Evolutionary conservation across 1,140 invertebrate species (phyloP).

Genomic region (Aphaenogaster rudis): DNA sequence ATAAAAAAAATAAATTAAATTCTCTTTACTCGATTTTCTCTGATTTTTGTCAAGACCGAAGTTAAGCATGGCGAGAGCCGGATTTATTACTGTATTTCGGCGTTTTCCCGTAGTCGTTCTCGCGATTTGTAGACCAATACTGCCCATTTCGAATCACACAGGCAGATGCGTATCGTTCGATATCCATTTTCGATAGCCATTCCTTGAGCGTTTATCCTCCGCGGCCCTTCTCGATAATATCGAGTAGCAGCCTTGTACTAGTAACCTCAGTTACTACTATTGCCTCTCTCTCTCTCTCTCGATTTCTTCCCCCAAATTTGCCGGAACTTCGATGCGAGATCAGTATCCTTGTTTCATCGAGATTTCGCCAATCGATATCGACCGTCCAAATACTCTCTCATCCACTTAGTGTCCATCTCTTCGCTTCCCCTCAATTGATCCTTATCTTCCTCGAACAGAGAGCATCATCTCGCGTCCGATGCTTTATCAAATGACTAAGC

Average conservation of each 20-base stretch:
- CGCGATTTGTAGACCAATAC: constrained; percentile 25
- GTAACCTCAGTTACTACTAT: constrained; percentile 14
- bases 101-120: background rate
- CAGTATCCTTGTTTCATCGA: constrained; percentile 39
- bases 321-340: constrained; percentile 49
- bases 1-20: constrained; percentile 30
- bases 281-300: background rate
- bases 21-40: constrained; percentile 14
- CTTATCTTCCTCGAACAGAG: constrained; percentile 4
- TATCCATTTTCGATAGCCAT: constrained; percentile 24
- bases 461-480: constrained; percentile 3
- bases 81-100: constrained; percentile 10
- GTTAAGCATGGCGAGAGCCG: background rate
- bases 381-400: constrained; percentile 13
- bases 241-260: constrained; percentile 18
- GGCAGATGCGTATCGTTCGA: constrained; percentile 26
- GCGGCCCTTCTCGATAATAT: background rate
- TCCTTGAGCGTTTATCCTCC: constrained; percentile 13
- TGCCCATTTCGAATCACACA: constrained; percentile 33
- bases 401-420: constrained; percentile 38
- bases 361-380: constrained; percentile 66
- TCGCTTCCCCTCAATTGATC: background rate
- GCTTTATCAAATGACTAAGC: constrained; percentile 28
- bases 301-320: constrained; percentile 44
- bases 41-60: constrained; percentile 14